These are phyloP conservation scores for Brachyptera risi DNA, from an alignment of 2,888 invertebrate species.

Conservation along the genomic window DNA sequence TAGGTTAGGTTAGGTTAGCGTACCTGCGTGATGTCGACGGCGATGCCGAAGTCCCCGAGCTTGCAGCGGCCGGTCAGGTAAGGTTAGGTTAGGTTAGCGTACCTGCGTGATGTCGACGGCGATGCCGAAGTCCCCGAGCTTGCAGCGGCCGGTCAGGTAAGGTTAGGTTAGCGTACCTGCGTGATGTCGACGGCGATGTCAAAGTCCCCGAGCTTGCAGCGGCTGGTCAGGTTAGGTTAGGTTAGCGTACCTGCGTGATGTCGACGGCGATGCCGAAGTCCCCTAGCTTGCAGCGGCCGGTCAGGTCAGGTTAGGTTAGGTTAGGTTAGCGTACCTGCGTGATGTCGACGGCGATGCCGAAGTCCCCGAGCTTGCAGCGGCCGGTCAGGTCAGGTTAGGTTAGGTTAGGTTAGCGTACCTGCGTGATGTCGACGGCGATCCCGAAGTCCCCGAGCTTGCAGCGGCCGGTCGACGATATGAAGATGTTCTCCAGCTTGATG, in stretches of 20 bases:
- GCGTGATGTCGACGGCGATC: constrained; percentile 59
- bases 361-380: constrained; percentile 67
- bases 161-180: too few relatives aligned
- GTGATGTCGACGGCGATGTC: constrained; percentile 64
- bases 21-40: constrained; percentile 58
- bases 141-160: constrained; percentile 54
- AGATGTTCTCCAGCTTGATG: constrained; percentile 59
- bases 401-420: too few relatives aligned
- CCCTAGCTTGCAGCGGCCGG: constrained; percentile 60
- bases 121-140: constrained; percentile 72
- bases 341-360: constrained; percentile 65
- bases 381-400: too few relatives aligned
- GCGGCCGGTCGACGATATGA: constrained; percentile 47
- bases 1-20: too few relatives aligned
- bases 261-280: constrained; percentile 72
- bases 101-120: constrained; percentile 58
- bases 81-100: too few relatives aligned
- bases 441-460: constrained; percentile 77
- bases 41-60: constrained; percentile 70
- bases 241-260: constrained; percentile 53
- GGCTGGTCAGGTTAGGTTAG: too few relatives aligned
- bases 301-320: too few relatives aligned
- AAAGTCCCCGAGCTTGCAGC: constrained; percentile 71
- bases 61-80: constrained; percentile 57
- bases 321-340: too few relatives aligned